Base-by-base conservation (phyloP, 2,797 vertebrate genomes). In the Melopsittacus undulatus region DNA sequence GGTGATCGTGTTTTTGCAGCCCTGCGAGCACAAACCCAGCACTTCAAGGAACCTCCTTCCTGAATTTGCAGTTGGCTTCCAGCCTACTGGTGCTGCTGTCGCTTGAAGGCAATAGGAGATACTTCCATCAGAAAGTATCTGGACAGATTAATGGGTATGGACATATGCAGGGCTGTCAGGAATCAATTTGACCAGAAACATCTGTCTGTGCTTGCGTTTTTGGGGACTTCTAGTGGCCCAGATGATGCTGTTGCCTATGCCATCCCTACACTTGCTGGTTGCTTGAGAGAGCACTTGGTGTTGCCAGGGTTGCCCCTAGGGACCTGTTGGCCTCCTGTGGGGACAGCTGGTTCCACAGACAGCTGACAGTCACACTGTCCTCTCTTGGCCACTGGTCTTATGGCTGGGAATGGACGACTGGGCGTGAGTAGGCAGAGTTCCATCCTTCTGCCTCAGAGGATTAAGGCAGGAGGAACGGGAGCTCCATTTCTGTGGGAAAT, bases 331-430 rank as follows among this genome's bases (percentile, higher is more conserved):
- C 6, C 29, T 77, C 14, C 49, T 66, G 22, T 36, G 11, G 9
- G 42, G 29, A 62, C n/a, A n/a, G 29, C 40, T 73, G 74, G 4
- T 81, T n/a, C 21, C 54, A 56, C 54, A 57, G 48, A 34, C 43
- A 64, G 15, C 32, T 90, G 46, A 20, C 32, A 23, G 8, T 22
- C 29, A 48, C 0, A 1, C 13, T 2, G 1, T 46, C 20, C 19
- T 59, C 27, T 56, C 11, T n/a, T 1, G 1, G 26, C 20, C 13
- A 23, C 43, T 70, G 75, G 10, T n/a, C n/a, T 67, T 22, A 17
- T 26, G 13, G 10, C 30, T 68, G 45, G 49, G 6, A 54, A 54
- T n/a, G n/a, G n/a, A n/a, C n/a, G 38, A 13, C 48, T 84, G 29
- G 46, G n/a, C n/a, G n/a, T n/a, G 26, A 56, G 16, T 7, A 40